Percentiles rank a stretch among this genome's conserved stretches.
Conservation (phyloP, 2,113 vertebrate genomes). For the Odontesthes bonariensis region DNA sequence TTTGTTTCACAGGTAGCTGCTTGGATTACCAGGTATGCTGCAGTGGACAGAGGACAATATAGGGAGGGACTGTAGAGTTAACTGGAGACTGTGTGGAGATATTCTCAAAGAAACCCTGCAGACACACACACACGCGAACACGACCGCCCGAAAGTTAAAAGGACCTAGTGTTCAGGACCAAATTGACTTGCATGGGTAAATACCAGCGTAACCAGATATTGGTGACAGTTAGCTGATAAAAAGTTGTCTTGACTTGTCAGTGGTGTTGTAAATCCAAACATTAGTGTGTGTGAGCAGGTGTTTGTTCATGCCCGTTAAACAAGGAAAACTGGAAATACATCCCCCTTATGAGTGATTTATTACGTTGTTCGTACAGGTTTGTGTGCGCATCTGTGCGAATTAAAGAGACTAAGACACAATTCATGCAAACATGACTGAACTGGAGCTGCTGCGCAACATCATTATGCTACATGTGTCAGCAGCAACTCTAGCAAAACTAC, state of each 20-base stretch:
- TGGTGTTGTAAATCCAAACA: neutral
- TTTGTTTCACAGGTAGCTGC: constrained; percentile 58
- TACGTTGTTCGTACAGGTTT: neutral
- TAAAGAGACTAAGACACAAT: neutral
- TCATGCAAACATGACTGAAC: neutral
- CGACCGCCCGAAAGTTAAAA: neutral
- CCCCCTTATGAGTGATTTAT: neutral
- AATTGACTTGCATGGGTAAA: neutral
- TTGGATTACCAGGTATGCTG: constrained; percentile 75
- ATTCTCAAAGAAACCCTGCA: constrained; percentile 36
- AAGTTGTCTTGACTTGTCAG: neutral
- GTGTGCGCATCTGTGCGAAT: neutral
- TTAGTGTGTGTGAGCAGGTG: neutral
- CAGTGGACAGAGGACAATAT: constrained; percentile 62
- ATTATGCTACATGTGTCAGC: neutral
- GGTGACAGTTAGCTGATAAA: neutral
- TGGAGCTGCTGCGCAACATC: neutral
- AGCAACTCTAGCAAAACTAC: no score
- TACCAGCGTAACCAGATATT: neutral
- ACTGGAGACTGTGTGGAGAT: constrained; percentile 40
- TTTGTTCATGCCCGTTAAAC: constrained; percentile 37
- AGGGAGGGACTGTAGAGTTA: constrained; percentile 61
- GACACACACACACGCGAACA: neutral
- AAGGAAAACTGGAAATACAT: constrained; percentile 67
- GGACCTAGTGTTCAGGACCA: neutral